Percentiles rank a stretch among this genome's conserved stretches.
Evolutionary conservation across 2,797 vertebrate genomes (phyloP).

Genomic region (Notolabrus celidotus): DNA sequence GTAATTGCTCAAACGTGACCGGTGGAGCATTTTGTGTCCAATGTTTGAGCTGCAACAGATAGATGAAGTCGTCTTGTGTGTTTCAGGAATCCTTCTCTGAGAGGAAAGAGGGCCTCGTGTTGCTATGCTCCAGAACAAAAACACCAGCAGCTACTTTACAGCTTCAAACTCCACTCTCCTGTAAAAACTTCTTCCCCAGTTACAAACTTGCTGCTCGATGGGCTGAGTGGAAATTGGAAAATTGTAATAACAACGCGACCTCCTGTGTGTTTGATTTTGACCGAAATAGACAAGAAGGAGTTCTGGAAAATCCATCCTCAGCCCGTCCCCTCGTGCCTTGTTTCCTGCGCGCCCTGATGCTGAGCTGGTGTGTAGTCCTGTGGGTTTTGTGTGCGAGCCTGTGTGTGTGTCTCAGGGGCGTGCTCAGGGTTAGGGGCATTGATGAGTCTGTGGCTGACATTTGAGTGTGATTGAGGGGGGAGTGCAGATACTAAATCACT

Average conservation of each 20-base stretch:
- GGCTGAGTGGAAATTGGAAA: conserved; percentile 2
- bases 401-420: conserved; percentile 61
- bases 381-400: conserved; percentile 31
- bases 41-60: neutral
- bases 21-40: neutral
- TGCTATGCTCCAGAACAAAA: no score
- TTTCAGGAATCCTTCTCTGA: neutral
- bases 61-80: neutral
- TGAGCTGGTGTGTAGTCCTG: conserved; percentile 57
- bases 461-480: conserved; percentile 74
- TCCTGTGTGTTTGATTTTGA: conserved; percentile 21
- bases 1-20: neutral
- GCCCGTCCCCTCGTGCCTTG: conserved; percentile 1
- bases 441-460: conserved; percentile 79
- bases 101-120: no score
- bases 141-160: no score
- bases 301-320: conserved; percentile 47
- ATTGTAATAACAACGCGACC: conserved; percentile 1
- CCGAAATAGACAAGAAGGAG: conserved; percentile 20
- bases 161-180: neutral
- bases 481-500: conserved; percentile 72
- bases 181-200: neutral
- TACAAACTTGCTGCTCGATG: conserved; percentile 8
- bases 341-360: conserved; percentile 20
- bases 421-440: conserved; percentile 67